Conservation (phyloP, 2,797 vertebrate genomes). For the Masticophis lateralis region DNA sequence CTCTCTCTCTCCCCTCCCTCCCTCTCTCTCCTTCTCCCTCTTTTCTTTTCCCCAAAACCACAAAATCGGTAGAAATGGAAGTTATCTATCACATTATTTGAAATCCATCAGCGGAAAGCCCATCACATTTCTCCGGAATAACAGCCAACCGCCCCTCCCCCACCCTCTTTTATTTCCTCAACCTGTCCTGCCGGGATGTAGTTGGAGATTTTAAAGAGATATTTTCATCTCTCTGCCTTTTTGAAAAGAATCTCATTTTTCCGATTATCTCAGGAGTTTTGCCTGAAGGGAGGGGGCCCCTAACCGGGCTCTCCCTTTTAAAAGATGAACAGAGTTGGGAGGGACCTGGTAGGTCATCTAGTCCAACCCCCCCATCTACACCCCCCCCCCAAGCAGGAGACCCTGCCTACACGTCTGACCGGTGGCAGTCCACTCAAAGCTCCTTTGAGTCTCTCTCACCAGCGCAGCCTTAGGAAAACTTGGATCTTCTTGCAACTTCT, state of each 20-base stretch:
- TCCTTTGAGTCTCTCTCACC: not conserved
- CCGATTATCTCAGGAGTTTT: not conserved
- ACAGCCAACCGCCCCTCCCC: too few relatives aligned
- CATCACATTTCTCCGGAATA: not conserved
- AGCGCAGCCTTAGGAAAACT: not conserved
- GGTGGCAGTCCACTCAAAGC: too few relatives aligned
- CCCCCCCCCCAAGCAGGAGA: too few relatives aligned
- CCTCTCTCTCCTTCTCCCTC: accelerated
- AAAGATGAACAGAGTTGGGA: too few relatives aligned
- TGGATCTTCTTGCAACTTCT: not conserved
- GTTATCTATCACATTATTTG: not conserved
- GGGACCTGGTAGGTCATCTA: too few relatives aligned
- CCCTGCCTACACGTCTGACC: too few relatives aligned
- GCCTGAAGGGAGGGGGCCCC: not conserved
- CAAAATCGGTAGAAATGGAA: not conserved
- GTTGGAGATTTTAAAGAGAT: not conserved
- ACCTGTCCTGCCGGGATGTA: not conserved
- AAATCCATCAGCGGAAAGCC: not conserved
- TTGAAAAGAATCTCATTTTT: not conserved
- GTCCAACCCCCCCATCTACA: too few relatives aligned
- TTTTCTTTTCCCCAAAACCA: not conserved
- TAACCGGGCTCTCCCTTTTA: too few relatives aligned
- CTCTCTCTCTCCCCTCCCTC: too few relatives aligned
- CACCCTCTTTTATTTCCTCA: not conserved
- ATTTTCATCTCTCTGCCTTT: not conserved